Evolutionary conservation across 2,113 vertebrate genomes (phyloP).

Genomic region (Notarius lentiginosus): DNA sequence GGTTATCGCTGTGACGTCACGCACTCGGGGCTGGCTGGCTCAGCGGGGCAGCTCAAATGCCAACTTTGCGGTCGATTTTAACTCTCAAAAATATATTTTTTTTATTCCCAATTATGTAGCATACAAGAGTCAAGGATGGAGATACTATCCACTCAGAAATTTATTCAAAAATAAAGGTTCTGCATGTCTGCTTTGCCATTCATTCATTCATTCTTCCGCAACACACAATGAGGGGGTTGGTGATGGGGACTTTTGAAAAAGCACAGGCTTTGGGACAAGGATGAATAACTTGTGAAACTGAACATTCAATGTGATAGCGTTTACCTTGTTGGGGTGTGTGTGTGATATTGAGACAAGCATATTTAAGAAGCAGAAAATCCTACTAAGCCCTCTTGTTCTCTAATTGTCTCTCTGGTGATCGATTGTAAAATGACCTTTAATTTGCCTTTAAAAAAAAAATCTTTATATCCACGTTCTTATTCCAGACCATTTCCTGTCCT

Average conservation of each 20-base stretch:
- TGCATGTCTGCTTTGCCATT: too few relatives aligned
- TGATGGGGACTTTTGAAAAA: neutral
- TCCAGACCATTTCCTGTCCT: constrained; percentile 97
- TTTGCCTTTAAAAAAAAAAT: neutral
- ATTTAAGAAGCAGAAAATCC: neutral
- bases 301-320: neutral
- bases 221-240: neutral
- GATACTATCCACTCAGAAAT: too few relatives aligned
- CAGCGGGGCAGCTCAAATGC: too few relatives aligned
- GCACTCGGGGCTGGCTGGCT: too few relatives aligned
- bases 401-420: neutral
- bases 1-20: too few relatives aligned
- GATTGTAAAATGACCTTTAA: neutral
- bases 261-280: neutral
- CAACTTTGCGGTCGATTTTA: too few relatives aligned
- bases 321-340: neutral
- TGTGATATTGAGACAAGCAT: neutral
- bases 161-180: too few relatives aligned
- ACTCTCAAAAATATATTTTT: too few relatives aligned
- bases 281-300: neutral
- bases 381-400: neutral
- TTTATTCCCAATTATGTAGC: too few relatives aligned
- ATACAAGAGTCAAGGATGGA: too few relatives aligned
- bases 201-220: neutral
- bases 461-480: constrained; percentile 48